These are phyloP conservation scores for Lepidurus apus DNA, from an alignment of 1,140 invertebrate species.

Conservation along the genomic window DNA sequence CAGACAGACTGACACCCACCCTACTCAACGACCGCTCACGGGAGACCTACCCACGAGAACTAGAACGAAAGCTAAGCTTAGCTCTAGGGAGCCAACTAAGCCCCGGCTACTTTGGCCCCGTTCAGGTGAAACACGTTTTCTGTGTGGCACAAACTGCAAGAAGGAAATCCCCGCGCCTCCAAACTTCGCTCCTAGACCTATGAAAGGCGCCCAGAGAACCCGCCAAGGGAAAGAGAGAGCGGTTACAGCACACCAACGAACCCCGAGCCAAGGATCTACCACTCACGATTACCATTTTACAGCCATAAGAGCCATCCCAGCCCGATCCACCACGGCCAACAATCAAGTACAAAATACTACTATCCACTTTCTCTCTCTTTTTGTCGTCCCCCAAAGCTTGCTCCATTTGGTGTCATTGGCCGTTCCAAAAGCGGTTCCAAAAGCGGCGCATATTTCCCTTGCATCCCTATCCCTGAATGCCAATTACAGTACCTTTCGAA, in stretches of 20 bases:
- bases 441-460: too few relatives aligned
- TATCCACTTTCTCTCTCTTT: neutral
- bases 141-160: neutral
- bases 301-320: neutral
- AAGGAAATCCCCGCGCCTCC: neutral
- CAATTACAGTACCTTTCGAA: too few relatives aligned
- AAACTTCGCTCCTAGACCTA: too few relatives aligned
- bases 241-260: neutral
- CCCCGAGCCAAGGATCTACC: neutral
- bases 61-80: neutral
- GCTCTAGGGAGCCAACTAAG: too few relatives aligned
- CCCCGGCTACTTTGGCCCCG: neutral
- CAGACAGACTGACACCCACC: neutral
- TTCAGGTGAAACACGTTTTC: neutral
- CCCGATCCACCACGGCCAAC: constrained; percentile 13
- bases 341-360: neutral
- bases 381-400: neutral
- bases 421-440: too few relatives aligned
- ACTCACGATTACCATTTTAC: neutral
- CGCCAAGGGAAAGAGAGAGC: constrained; percentile 10
- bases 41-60: neutral
- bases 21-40: neutral
- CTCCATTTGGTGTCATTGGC: neutral
- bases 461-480: too few relatives aligned
- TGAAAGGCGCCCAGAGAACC: too few relatives aligned